A percentile compares a stretch with the other conserved stretches of the same genome.
phyloP scores from a whole-genome alignment of 2,888 invertebrate genomes.

The Folsomia manolachei region DNA sequence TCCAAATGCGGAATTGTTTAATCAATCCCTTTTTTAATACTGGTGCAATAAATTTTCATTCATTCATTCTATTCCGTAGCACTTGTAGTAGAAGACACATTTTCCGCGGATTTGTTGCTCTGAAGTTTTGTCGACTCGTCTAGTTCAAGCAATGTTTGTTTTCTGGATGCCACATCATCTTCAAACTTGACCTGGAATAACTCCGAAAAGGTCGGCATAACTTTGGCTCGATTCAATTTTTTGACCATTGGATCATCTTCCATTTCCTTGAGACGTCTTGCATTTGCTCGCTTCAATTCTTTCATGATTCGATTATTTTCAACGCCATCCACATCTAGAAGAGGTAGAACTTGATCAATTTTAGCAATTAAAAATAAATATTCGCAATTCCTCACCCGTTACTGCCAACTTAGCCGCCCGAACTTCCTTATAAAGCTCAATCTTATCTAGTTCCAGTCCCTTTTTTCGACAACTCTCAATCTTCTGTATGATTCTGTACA shows the following conservation, averaged over 20 bases:
- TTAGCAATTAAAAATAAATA: neutral
- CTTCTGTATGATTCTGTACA: slow-evolving; percentile 14
- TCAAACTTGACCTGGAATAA: neutral
- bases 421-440: slow-evolving; percentile 10
- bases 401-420: slow-evolving; percentile 3
- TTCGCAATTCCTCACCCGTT: neutral
- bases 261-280: neutral
- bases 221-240: neutral
- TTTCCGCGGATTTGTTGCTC: neutral
- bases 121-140: no score
- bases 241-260: neutral
- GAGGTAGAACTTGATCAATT: no score
- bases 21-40: neutral
- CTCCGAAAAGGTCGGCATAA: neutral
- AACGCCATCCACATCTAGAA: slow-evolving; percentile 13
- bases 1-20: neutral
- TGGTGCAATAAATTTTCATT: neutral
- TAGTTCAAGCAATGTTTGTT: no score
- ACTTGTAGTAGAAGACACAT: no score
- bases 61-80: neutral
- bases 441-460: slow-evolving; percentile 3
- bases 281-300: slow-evolving; percentile 4
- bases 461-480: slow-evolving; percentile 3
- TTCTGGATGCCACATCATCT: no score
- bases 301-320: slow-evolving; percentile 4